phyloP scores from a whole-genome alignment of 1,140 invertebrate genomes.

The Colletes latitarsis region DNA sequence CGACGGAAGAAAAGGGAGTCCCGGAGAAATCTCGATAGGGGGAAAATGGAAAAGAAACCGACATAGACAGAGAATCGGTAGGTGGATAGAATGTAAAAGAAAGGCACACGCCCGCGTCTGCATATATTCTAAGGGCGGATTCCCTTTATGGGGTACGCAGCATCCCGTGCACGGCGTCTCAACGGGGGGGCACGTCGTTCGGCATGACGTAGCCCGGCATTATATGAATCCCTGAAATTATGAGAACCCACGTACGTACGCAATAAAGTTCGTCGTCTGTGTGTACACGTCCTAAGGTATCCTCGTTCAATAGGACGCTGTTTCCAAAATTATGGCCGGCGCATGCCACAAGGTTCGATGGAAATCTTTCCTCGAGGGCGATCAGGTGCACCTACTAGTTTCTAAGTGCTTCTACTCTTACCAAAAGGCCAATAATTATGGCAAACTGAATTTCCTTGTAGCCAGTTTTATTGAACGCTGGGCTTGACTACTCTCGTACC shows the following conservation, averaged over 20 bases:
- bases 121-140: constrained; percentile 55
- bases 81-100: neutral
- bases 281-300: constrained; percentile 16
- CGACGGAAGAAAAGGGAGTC: neutral
- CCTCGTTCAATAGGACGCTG: neutral
- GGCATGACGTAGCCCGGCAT: constrained; percentile 47
- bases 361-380: neutral
- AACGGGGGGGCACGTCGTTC: constrained; percentile 1
- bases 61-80: neutral
- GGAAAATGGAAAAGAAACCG: neutral
- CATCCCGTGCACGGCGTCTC: constrained; percentile 21
- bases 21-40: neutral
- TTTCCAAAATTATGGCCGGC: constrained; percentile 36
- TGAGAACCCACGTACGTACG: constrained; percentile 46
- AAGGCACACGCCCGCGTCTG: neutral
- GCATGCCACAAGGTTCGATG: constrained; percentile 31
- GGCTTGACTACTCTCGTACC: no score
- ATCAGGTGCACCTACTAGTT: constrained; percentile 19
- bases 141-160: constrained; percentile 48
- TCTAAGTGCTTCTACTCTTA: neutral
- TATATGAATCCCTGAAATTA: constrained; percentile 68
- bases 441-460: no score
- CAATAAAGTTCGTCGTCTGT: constrained; percentile 35
- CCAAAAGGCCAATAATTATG: neutral
- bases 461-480: no score